Evolutionary conservation across 2,888 invertebrate genomes (phyloP).

Genomic region (Spodoptera exigua): DNA sequence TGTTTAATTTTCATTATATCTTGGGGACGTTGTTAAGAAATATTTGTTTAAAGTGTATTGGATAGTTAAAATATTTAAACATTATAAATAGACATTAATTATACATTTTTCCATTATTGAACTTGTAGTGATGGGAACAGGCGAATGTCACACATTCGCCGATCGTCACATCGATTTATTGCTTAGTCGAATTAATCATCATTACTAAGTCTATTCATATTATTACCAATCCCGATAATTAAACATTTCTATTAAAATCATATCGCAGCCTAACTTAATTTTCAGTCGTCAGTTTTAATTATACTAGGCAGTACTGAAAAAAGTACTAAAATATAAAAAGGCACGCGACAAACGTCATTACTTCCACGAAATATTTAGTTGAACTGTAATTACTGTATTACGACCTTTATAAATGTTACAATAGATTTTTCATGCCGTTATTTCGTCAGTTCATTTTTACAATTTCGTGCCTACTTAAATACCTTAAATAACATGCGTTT

Average conservation of each 20-base stretch:
- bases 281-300: constrained; percentile 40
- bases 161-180: constrained; percentile 5
- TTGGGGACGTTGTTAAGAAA: constrained; percentile 21
- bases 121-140: constrained; percentile 7
- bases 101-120: no score
- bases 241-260: constrained; percentile 12
- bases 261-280: constrained; percentile 3
- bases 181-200: neutral
- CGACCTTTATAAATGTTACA: constrained; percentile 54
- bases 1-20: constrained; percentile 40
- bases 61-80: neutral
- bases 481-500: constrained; percentile 58
- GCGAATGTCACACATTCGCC: no score
- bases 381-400: constrained; percentile 54
- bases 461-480: constrained; percentile 48
- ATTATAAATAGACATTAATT: no score
- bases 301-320: constrained; percentile 24
- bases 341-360: constrained; percentile 53
- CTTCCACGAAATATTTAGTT: constrained; percentile 60
- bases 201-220: neutral
- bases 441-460: constrained; percentile 69
- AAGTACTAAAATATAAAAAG: constrained; percentile 46
- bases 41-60: constrained; percentile 7
- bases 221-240: constrained; percentile 13
- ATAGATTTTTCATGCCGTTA: constrained; percentile 60